A percentile compares a stretch with the other conserved stretches of the same genome.
phyloP scores from a whole-genome alignment of 2,888 invertebrate genomes.

The Heliothis peltigera region DNA sequence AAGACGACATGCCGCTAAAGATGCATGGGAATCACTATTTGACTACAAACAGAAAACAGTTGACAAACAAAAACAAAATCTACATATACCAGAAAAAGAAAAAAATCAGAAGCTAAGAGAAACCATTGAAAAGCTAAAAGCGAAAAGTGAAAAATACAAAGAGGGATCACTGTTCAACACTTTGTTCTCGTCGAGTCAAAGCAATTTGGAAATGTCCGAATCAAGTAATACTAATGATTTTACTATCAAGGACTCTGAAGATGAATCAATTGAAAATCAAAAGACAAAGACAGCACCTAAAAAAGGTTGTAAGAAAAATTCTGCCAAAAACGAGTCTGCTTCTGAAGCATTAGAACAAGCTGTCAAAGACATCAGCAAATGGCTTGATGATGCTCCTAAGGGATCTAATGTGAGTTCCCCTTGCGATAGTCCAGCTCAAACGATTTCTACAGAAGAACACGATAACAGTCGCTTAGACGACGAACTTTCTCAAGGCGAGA shows the following conservation, averaged over 20 bases:
- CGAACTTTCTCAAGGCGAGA: slow-evolving; percentile 81
- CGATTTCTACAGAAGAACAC: slow-evolving; percentile 91
- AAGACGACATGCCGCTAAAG: slow-evolving; percentile 87
- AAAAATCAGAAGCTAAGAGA: slow-evolving; percentile 88
- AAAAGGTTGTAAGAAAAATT: slow-evolving; percentile 82
- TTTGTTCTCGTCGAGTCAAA: slow-evolving; percentile 74
- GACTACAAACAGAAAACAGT: slow-evolving; percentile 83
- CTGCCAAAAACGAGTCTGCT: slow-evolving; percentile 89
- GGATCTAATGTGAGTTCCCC: slow-evolving; percentile 94
- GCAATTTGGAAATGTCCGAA: slow-evolving; percentile 70
- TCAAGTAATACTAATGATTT: slow-evolving; percentile 70
- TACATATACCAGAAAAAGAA: slow-evolving; percentile 81
- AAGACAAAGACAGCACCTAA: slow-evolving; percentile 73
- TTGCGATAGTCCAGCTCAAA: slow-evolving; percentile 93
- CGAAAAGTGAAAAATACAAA: slow-evolving; percentile 90
- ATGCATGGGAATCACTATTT: slow-evolving; percentile 85
- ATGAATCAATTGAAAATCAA: slow-evolving; percentile 66
- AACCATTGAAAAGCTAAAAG: slow-evolving; percentile 91
- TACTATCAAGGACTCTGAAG: slow-evolving; percentile 69
- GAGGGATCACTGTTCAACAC: slow-evolving; percentile 78
- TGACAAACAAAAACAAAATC: slow-evolving; percentile 81
- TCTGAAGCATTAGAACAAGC: slow-evolving; percentile 91
- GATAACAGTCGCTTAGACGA: slow-evolving; percentile 85
- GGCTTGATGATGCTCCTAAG: slow-evolving; percentile 96
- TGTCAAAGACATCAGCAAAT: slow-evolving; percentile 96